A percentile compares a stretch with the other conserved stretches of the same genome.
These are phyloP conservation scores for Trachelus troglodyta DNA, from an alignment of 2,888 invertebrate genomes.

Conservation along the genomic window DNA sequence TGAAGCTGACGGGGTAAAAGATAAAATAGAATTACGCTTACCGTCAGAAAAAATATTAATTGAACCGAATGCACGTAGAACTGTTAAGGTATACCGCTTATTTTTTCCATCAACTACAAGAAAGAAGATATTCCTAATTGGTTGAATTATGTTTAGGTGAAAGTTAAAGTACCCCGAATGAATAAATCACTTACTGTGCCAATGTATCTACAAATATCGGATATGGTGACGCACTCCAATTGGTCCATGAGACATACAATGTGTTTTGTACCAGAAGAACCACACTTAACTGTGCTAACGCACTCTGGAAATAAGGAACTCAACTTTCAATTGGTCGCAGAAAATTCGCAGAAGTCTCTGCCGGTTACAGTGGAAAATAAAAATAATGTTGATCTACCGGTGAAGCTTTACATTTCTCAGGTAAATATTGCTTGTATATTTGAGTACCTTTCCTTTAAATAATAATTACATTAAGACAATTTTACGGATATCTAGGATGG, in stretches of 20 bases:
- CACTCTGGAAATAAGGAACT: slow-evolving; percentile 39
- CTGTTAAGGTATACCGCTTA: slow-evolving; percentile 42
- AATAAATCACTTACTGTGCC: slow-evolving; percentile 51
- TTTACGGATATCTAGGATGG: slow-evolving; percentile 33
- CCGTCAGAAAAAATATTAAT: slow-evolving; percentile 50
- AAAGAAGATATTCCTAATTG: not conserved
- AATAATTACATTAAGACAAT: slow-evolving; percentile 1
- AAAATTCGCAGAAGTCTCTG: slow-evolving; percentile 39
- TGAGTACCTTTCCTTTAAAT: not conserved
- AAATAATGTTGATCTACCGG: slow-evolving; percentile 49
- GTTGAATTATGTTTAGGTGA: slow-evolving; percentile 43
- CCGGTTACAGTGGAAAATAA: slow-evolving; percentile 54
- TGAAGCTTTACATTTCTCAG: slow-evolving; percentile 47
- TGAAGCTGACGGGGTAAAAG: slow-evolving; percentile 54
- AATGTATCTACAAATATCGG: slow-evolving; percentile 47
- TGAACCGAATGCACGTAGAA: slow-evolving; percentile 49
- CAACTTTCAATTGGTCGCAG: slow-evolving; percentile 45
- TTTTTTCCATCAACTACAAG: not conserved
- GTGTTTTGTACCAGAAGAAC: slow-evolving; percentile 58
- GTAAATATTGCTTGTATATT: slow-evolving; percentile 29
- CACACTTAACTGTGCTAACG: slow-evolving; percentile 41
- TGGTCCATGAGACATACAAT: slow-evolving; percentile 52
- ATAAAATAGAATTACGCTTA: slow-evolving; percentile 48
- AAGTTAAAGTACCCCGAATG: slow-evolving; percentile 49
- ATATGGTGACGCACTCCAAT: slow-evolving; percentile 55